Percentiles rank a stretch among this genome's conserved stretches.
phyloP scores from a whole-genome alignment of 2,113 vertebrate genomes.

The Pipra filicauda region DNA sequence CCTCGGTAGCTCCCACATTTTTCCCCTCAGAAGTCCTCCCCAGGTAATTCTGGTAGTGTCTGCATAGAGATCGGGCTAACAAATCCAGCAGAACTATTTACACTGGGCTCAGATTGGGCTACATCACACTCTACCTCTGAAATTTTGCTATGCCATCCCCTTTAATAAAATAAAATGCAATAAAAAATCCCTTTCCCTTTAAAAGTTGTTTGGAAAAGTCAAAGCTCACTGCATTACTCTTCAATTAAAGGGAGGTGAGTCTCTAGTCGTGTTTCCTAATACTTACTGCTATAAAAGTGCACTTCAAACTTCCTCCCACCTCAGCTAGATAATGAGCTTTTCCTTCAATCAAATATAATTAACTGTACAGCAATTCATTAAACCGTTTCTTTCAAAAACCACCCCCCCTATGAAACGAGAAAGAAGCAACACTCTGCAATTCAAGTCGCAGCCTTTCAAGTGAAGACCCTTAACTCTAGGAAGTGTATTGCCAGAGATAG shows the following conservation, averaged over 20 bases:
- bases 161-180: background rate
- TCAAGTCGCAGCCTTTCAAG: background rate
- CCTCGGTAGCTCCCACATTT: background rate
- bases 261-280: background rate
- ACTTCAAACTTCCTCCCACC: constrained; percentile 2
- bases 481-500: background rate
- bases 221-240: background rate
- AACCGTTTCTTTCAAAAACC: background rate
- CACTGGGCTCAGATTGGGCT: background rate
- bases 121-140: background rate
- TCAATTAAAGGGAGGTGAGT: background rate
- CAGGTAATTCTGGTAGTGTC: background rate
- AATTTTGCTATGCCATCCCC: background rate
- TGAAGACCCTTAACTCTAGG: background rate
- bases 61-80: background rate
- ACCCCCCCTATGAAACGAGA: background rate
- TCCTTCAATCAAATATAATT: background rate
- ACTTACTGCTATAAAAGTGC: background rate
- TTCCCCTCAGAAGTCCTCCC: background rate
- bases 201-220: background rate
- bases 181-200: background rate
- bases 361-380: background rate
- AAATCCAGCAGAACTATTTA: background rate
- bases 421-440: background rate
- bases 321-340: background rate